Evolutionary conservation across 2,888 invertebrate genomes (phyloP).

Genomic region (Eupeodes luniger): DNA sequence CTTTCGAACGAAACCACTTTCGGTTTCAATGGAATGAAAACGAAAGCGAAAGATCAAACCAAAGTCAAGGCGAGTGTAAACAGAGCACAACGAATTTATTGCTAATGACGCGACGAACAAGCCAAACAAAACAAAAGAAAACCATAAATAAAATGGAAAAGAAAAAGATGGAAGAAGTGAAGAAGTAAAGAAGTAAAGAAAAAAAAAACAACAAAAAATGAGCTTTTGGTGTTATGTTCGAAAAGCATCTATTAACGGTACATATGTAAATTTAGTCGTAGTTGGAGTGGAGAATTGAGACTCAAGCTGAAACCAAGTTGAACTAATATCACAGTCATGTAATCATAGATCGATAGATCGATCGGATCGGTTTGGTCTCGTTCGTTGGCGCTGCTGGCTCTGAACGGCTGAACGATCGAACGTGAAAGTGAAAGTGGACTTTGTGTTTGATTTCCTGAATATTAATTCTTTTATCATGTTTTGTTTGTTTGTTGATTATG

Average conservation of each 20-base stretch:
- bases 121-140: conserved; percentile 39
- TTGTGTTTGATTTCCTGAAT: conserved; percentile 69
- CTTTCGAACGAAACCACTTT: conserved; percentile 47
- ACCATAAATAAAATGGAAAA: no score
- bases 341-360: background rate
- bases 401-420: background rate
- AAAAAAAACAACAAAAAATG: background rate
- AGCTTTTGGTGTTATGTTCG: conserved; percentile 49
- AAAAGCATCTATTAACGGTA: background rate
- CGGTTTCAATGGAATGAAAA: conserved; percentile 49
- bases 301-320: conserved; percentile 16
- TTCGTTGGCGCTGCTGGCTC: conserved; percentile 8
- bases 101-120: background rate
- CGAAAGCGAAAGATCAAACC: conserved; percentile 50
- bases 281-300: background rate
- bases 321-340: conserved; percentile 3
- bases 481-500: conserved; percentile 1
- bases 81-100: conserved; percentile 38
- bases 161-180: background rate
- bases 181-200: background rate
- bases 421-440: conserved; percentile 67
- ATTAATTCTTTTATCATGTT: conserved; percentile 55
- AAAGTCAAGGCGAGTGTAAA: conserved; percentile 50
- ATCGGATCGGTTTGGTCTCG: background rate
- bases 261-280: background rate